Evolutionary conservation across 2,113 vertebrate genomes (phyloP).

Genomic region (Lepidothrix coronata): DNA sequence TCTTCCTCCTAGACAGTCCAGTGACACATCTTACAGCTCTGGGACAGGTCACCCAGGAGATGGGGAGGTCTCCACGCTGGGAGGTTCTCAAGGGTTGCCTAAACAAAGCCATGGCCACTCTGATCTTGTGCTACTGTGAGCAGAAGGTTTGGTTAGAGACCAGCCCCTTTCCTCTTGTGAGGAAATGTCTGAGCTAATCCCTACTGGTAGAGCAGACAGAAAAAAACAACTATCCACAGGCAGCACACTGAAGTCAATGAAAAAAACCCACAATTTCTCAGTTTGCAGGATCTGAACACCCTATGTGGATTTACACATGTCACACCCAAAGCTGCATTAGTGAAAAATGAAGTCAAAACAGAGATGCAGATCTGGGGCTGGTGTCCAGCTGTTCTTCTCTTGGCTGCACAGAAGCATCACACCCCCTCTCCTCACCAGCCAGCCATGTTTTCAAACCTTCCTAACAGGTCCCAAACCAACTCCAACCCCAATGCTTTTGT

Average conservation of each 20-base stretch:
- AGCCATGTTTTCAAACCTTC: fast-evolving
- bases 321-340: neutral
- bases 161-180: neutral
- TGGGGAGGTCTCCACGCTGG: neutral
- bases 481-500: neutral
- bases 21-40: neutral
- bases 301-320: fast-evolving
- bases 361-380: neutral
- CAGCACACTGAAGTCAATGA: neutral
- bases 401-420: neutral
- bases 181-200: neutral
- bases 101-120: neutral
- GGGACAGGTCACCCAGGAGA: neutral
- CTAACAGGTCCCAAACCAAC: neutral
- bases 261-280: neutral
- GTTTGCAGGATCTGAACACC: neutral
- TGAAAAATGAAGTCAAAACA: neutral
- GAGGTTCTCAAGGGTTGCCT: neutral
- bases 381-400: neutral
- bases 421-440: neutral
- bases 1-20: neutral
- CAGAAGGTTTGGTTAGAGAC: neutral
- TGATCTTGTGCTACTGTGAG: neutral
- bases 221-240: neutral
- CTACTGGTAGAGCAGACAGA: neutral